Conservation (phyloP, 53 echinoderm and acorn worm genomes). For the Mesocentrotus franciscanus region DNA sequence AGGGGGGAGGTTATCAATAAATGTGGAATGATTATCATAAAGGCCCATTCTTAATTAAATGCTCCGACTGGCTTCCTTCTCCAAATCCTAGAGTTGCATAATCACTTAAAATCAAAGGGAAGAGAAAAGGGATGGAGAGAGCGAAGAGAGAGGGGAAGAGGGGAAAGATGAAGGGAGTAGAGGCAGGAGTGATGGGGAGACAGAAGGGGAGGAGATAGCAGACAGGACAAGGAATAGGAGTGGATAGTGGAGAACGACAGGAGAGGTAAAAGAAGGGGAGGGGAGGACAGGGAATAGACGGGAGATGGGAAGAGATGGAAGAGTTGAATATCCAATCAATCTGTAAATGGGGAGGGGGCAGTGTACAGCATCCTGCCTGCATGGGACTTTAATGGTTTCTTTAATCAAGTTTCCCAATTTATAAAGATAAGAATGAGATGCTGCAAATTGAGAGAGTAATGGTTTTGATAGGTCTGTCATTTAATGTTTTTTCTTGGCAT, state of each 20-base stretch:
- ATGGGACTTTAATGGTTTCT: not conserved
- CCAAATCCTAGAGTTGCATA: too few relatives aligned
- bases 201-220: not conserved
- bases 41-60: too few relatives aligned
- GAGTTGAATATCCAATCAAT: not conserved
- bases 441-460: not conserved
- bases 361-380: too few relatives aligned
- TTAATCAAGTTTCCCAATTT: not conserved
- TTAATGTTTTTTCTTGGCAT: not conserved
- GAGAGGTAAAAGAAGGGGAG: not conserved
- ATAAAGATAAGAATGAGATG: not conserved
- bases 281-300: too few relatives aligned
- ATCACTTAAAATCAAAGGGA: too few relatives aligned
- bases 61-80: too few relatives aligned
- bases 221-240: not conserved
- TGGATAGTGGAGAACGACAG: not conserved
- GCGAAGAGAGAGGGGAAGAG: not conserved
- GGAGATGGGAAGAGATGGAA: not conserved
- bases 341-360: too few relatives aligned
- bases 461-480: not conserved
- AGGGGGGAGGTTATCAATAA: not conserved
- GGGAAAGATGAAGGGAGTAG: not conserved
- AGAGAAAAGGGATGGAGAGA: too few relatives aligned
- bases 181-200: too few relatives aligned
- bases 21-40: not conserved